Percentiles rank a stretch among this genome's conserved stretches.
Conservation (phyloP, 2,113 vertebrate genomes). For the Potamarius usumacintae region DNA sequence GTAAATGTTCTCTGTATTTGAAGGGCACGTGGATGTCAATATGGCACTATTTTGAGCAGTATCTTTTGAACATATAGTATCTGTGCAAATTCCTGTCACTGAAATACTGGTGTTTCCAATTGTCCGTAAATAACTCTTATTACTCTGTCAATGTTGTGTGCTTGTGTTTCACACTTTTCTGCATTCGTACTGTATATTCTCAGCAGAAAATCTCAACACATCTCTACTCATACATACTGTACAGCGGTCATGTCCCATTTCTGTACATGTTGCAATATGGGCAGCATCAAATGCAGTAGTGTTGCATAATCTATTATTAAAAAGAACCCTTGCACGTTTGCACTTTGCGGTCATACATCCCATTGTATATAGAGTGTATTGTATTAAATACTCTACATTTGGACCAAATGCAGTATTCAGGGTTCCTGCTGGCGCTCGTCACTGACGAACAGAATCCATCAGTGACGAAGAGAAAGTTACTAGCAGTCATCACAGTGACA, state of each 20-base stretch:
- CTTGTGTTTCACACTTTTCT: background rate
- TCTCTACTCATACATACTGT: background rate
- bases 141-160: background rate
- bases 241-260: background rate
- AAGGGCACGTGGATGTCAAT: background rate
- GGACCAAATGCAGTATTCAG: background rate
- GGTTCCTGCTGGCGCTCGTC: too few species aligned
- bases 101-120: background rate
- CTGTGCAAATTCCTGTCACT: background rate
- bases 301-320: background rate
- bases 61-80: background rate
- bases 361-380: background rate
- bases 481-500: too few species aligned
- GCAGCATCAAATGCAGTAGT: background rate
- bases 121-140: background rate
- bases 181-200: background rate
- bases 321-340: background rate
- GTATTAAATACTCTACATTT: background rate
- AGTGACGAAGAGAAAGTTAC: too few species aligned
- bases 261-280: background rate
- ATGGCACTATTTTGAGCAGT: background rate
- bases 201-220: background rate
- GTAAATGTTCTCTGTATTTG: background rate
- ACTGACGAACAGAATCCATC: too few species aligned
- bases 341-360: background rate